phyloP scores from a whole-genome alignment of 2,888 invertebrate genomes.

The Punctoribates punctum region DNA sequence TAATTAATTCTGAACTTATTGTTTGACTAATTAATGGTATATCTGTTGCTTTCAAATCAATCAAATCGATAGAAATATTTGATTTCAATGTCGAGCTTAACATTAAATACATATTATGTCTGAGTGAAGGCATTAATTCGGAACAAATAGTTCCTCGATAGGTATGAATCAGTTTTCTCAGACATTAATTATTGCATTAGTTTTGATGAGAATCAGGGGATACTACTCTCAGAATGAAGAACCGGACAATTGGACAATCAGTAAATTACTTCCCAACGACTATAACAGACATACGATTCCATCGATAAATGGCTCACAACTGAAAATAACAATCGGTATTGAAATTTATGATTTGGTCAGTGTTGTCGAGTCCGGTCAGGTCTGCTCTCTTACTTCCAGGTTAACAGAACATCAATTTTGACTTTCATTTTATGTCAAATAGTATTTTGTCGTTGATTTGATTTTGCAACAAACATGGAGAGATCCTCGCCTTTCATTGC shows the following conservation, averaged over 20 bases:
- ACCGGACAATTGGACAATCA: constrained; percentile 14
- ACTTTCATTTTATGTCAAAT: not conserved
- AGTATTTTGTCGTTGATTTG: constrained; percentile 2
- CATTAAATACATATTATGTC: not conserved
- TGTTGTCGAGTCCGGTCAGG: constrained; percentile 28
- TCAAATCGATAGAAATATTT: not conserved
- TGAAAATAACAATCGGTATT: not conserved
- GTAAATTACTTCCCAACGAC: constrained; percentile 25
- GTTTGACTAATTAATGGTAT: not conserved
- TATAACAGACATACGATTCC: constrained; percentile 31
- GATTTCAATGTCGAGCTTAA: constrained; percentile 19
- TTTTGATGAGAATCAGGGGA: not conserved
- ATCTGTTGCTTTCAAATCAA: not conserved
- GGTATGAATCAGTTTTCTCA: not conserved
- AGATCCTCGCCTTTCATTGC: not conserved
- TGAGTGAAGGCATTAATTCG: not conserved
- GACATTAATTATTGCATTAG: not conserved
- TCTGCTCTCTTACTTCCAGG: not conserved
- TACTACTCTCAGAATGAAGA: not conserved
- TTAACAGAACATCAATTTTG: not conserved
- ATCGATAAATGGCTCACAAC: not conserved
- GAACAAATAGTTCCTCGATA: not conserved
- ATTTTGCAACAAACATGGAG: constrained; percentile 8
- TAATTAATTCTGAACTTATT: not conserved
- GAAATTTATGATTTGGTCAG: constrained; percentile 30